A percentile compares a stretch with the other conserved stretches of the same genome.
Evolutionary conservation across 2,797 vertebrate species (phyloP).

Genomic region (Poliocrania exsul): DNA sequence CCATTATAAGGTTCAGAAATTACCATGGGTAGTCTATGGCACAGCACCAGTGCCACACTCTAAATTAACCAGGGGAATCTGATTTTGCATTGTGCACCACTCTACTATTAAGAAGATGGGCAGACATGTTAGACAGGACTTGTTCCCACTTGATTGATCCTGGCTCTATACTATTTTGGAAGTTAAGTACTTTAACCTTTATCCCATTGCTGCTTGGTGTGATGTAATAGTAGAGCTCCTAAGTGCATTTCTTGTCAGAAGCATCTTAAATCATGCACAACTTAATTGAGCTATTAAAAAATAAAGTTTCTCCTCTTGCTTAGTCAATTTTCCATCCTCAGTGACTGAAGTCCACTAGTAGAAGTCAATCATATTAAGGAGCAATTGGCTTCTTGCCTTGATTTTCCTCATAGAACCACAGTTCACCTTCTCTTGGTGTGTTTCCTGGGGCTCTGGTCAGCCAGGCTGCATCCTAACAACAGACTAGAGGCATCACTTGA

Average conservation of each 20-base stretch:
- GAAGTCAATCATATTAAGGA: background rate
- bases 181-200: conserved; percentile 45
- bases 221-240: conserved; percentile 22
- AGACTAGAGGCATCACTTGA: background rate
- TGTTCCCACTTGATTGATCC: conserved; percentile 40
- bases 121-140: background rate
- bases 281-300: background rate
- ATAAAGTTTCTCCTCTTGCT: background rate
- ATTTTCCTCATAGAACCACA: background rate
- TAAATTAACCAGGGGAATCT: background rate
- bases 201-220: conserved; percentile 13
- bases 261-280: conserved; percentile 22
- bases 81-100: background rate
- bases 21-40: background rate
- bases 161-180: conserved; percentile 39
- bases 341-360: background rate
- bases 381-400: background rate
- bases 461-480: background rate
- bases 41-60: background rate
- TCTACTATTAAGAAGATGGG: background rate
- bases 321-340: background rate
- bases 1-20: background rate
- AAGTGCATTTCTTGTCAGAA: conserved; percentile 60
- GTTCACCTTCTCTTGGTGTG: background rate
- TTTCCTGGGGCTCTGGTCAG: background rate